These are phyloP conservation scores for Bos indicus DNA, from an alignment of 2,113 vertebrate species.

Conservation along the genomic window DNA sequence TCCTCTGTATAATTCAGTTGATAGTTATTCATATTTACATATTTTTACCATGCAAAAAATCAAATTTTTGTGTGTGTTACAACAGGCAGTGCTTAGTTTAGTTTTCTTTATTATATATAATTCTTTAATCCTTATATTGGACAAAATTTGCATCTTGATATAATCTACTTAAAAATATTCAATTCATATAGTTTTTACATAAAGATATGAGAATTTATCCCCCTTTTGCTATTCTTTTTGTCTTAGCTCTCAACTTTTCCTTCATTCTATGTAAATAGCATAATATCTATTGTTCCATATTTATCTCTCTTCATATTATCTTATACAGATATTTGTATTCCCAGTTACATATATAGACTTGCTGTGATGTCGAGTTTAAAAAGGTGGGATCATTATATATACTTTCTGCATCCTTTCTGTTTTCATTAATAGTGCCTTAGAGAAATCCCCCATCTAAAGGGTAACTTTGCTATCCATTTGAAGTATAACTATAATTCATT, in stretches of 20 bases:
- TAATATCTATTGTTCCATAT: neutral
- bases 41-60: neutral
- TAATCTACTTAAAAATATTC: neutral
- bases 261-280: neutral
- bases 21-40: neutral
- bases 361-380: neutral
- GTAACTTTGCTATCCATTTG: neutral
- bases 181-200: neutral
- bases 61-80: neutral
- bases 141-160: neutral
- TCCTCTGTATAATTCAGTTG: neutral
- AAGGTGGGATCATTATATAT: neutral
- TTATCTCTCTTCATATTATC: neutral
- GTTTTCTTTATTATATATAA: neutral
- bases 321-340: neutral
- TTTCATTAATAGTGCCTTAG: neutral
- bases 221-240: neutral
- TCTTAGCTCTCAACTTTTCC: neutral
- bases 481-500: neutral
- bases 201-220: neutral
- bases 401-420: neutral
- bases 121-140: conserved; percentile 7
- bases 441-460: neutral
- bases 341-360: neutral
- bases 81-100: neutral